These are phyloP conservation scores for Drosophila neutralis DNA, from an alignment of 2,888 invertebrate species.

Conservation along the genomic window DNA sequence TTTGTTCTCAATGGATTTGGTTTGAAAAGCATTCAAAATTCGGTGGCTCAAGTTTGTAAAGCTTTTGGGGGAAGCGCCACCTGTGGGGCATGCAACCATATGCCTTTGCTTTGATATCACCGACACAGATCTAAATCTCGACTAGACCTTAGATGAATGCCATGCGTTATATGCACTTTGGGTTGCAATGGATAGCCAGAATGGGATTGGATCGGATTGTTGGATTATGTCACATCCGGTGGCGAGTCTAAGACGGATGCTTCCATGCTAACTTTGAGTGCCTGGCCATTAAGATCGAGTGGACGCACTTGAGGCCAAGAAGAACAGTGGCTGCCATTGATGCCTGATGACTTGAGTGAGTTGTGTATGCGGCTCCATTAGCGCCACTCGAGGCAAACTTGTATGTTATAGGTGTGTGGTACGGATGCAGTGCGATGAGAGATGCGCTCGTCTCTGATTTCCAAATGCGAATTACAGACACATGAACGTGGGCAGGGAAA, in stretches of 20 bases:
- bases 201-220: conserved; percentile 7
- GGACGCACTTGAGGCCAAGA: conserved; percentile 29
- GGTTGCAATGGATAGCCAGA: conserved; percentile 19
- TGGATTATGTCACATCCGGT: conserved; percentile 78
- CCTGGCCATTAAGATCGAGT: conserved; percentile 61
- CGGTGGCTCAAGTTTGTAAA: conserved; percentile 4
- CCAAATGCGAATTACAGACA: conserved; percentile 72
- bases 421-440: conserved; percentile 23
- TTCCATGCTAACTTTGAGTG: conserved; percentile 40
- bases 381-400: conserved; percentile 59
- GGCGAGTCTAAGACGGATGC: conserved; percentile 40
- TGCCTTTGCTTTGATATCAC: conserved; percentile 68
- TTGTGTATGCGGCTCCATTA: conserved; percentile 44
- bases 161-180: conserved; percentile 68
- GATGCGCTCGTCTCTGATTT: conserved; percentile 52
- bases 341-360: conserved; percentile 2
- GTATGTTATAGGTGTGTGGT: conserved; percentile 16
- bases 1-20: background rate
- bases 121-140: conserved; percentile 67
- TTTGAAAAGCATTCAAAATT: conserved; percentile 24
- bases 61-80: conserved; percentile 58
- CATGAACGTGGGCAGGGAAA: background rate
- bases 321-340: conserved; percentile 62
- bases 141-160: conserved; percentile 61
- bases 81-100: conserved; percentile 62